Evolutionary conservation across 1,140 invertebrate genomes (phyloP), one percentile per base, ranked within the genome.

Genomic region (Drosophila guanche): DNA sequence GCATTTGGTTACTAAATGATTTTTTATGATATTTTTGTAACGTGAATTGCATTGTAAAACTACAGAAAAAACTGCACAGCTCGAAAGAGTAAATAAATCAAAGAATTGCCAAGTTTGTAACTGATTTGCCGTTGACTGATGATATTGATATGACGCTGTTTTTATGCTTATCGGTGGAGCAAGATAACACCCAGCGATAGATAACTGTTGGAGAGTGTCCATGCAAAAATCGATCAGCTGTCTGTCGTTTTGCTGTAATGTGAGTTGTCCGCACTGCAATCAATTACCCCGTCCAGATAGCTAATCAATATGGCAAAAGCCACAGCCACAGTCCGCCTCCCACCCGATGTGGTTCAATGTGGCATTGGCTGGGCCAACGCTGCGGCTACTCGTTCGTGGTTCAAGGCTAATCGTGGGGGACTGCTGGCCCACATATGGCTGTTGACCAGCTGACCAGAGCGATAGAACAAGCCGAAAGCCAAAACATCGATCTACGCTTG

Each of bases 161-260:
- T 40, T 43, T 33, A 55, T 12, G 33, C 63, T 68, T 69, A 69
- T 69, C 66, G 56, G 50, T 8, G 12, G 45, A 46, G 41, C 23
- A 7, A 14, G 61, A 70, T 66, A 73, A 66, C 42, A 56, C 46
- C 45, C 6, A 27, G 33, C 33, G 33, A 22, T 12, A 33, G 47
- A 33, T 33, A 33, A 40, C 23, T 20, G 41, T 42, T 27, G 12
- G 42, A 27, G 14, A 46, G 50, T 10, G 40, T 57, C 58, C 70
- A 80, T 85, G 80, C 80, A 86, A 85, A 85, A 85, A 85, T 85
- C 80, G 80, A 85, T 85, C 80, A 85, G 81, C 76, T 85, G 80
- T 85, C 81, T 85, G 80, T 85, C 81, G 66, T 5, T 54, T 42
- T 42, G 48, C 45, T 51, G 74, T 84, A 85, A 84, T 83, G 79